Percentiles rank a stretch among this genome's conserved stretches.
Conservation (phyloP, 2,113 vertebrate genomes). For the Sinosuthora webbiana region DNA sequence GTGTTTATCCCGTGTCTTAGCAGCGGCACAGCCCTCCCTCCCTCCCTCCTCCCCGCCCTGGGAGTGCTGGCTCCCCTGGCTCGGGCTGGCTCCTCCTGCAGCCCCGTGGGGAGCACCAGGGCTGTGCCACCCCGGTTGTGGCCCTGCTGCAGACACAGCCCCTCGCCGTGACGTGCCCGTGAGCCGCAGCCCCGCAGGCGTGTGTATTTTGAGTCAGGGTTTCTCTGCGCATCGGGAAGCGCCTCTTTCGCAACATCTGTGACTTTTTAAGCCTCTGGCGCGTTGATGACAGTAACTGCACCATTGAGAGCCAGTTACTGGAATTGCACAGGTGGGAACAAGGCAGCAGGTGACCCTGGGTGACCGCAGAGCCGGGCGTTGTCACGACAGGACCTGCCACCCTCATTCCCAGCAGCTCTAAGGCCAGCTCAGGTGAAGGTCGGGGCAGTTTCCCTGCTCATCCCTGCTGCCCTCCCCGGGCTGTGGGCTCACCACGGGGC, state of each 20-base stretch:
- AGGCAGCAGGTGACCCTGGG: rapidly evolving
- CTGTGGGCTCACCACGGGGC: rapidly evolving
- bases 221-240: not conserved
- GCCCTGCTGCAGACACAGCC: rapidly evolving
- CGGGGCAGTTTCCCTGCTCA: not conserved
- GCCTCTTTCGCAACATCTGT: not conserved
- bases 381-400: rapidly evolving
- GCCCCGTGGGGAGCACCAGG: rapidly evolving
- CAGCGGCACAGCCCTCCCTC: not conserved
- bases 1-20: constrained; percentile 28
- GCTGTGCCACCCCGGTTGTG: not conserved
- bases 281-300: not conserved
- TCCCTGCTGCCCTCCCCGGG: not conserved
- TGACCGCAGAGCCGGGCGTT: not conserved
- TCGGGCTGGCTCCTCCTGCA: not conserved
- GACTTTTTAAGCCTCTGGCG: not conserved
- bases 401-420: not conserved
- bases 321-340: not conserved
- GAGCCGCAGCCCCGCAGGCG: not conserved
- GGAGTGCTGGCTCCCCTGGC: not conserved
- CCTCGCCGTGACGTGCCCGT: rapidly evolving
- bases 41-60: not conserved
- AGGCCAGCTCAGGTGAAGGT: not conserved
- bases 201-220: not conserved
- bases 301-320: rapidly evolving